Base-by-base conservation (phyloP, 2,888 invertebrate species). In the Sphinx pinastri region DNA sequence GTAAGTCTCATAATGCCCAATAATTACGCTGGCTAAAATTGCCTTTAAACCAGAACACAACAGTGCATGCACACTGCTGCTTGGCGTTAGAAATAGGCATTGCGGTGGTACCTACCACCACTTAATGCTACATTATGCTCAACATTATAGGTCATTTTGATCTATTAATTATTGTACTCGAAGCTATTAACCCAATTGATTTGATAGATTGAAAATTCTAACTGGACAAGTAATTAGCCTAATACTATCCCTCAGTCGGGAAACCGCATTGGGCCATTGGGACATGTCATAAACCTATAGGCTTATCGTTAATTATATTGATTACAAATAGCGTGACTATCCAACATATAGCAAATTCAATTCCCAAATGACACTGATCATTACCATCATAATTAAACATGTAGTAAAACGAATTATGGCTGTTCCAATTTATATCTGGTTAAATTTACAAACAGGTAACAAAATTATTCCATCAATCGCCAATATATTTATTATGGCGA, bases 381-480 rank as follows among this genome's bases (percentile, higher is more conserved):
- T 60, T 47, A 60, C n/a, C n/a, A 16, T 45, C 16, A 59, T 16
- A 47, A 47, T 60, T 60, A 47, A 47, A 60, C 60, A 60, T 49
- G 55, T 25, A 57, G 63, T 55, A n/a, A 25, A n/a, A 59, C 38
- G 38, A 59, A 59, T 45, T 45, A 59, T 45, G 59, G n/a, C 59
- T 70, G 72, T 72, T 72, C 13, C 38, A 60, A 16, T 45, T 60
- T 45, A 45, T 60, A 47, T n/a, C 25, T 60, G 11, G 45, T 11
- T 60, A 25, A 45, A 45, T 60, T 60, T 60, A n/a, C 10, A 12
- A 16, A 60, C 45, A 14, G 16, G 16, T 3, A 8, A 60, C 45
- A 45, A 47, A 60, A 38, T 60, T 60, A 11, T n/a, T 4, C n/a
- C 45, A 16, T 47, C 11, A 55, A 16, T 55, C 19, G 16, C 8